Evolutionary conservation across 2,113 vertebrate genomes (phyloP).

Genomic region (Sphaerodactylus townsendi): DNA sequence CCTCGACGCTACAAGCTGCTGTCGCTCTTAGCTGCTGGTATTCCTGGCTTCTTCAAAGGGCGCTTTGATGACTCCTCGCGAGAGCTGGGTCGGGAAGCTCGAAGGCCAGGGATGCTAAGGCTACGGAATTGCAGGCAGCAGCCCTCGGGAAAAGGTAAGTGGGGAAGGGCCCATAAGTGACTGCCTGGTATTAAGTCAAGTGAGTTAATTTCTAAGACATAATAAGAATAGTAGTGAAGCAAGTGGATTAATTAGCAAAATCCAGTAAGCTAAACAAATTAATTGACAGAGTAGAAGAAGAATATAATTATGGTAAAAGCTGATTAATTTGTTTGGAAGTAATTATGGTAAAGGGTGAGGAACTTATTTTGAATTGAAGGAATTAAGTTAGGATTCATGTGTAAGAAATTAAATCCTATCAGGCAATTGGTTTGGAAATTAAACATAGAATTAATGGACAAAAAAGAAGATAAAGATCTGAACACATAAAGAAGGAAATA

Average conservation of each 20-base stretch:
- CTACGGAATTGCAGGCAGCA: too few species aligned
- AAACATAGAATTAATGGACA: slow-evolving; percentile 10
- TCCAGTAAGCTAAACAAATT: neutral
- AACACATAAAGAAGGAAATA: neutral
- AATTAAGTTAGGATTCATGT: neutral
- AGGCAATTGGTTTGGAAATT: slow-evolving; percentile 1
- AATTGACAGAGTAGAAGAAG: neutral
- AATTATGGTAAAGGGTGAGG: neutral
- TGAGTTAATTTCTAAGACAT: neutral
- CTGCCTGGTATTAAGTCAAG: neutral
- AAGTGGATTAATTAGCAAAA: slow-evolving; percentile 6
- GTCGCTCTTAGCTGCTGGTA: too few species aligned
- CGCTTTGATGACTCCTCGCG: too few species aligned
- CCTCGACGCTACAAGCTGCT: too few species aligned
- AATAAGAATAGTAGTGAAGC: neutral
- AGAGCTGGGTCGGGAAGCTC: too few species aligned
- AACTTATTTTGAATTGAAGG: slow-evolving; percentile 1
- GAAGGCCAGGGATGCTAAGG: too few species aligned
- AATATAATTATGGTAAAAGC: neutral
- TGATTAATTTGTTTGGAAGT: slow-evolving; percentile 7
- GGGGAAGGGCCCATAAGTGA: too few species aligned
- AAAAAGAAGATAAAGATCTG: neutral
- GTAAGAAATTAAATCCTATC: slow-evolving; percentile 3
- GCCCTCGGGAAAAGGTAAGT: too few species aligned
- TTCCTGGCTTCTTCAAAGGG: too few species aligned